A percentile compares a stretch with the other conserved stretches of the same genome.
phyloP scores from a whole-genome alignment of 2,113 vertebrate species.

The Cynoglossus semilaevis region DNA sequence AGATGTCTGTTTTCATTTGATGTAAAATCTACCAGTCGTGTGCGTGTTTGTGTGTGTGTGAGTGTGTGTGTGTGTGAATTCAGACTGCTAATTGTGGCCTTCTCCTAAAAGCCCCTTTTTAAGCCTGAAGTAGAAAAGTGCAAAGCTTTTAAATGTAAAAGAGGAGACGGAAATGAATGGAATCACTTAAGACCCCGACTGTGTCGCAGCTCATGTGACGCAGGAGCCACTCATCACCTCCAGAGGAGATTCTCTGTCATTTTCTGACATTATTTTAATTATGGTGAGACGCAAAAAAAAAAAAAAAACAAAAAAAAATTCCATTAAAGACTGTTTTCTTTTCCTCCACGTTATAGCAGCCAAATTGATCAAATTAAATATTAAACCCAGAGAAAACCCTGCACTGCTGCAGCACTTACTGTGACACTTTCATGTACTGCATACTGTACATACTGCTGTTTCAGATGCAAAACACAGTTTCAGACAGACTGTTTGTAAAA shows the following conservation, averaged over 20 bases:
- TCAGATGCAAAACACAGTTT: too few species aligned
- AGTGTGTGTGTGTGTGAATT: constrained; percentile 42
- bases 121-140: constrained; percentile 38
- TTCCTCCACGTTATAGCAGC: too few species aligned
- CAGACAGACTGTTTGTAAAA: too few species aligned
- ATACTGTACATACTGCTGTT: too few species aligned
- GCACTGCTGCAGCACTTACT: too few species aligned
- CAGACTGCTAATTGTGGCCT: constrained; percentile 54
- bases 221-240: not conserved
- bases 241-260: constrained; percentile 13
- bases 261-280: not conserved
- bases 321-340: too few species aligned
- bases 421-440: too few species aligned
- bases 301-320: too few species aligned
- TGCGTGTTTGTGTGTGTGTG: not conserved
- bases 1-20: constrained; percentile 65
- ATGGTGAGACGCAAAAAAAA: too few species aligned
- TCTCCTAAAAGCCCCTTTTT: constrained; percentile 59
- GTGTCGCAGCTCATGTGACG: constrained; percentile 28
- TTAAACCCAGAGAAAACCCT: too few species aligned
- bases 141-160: constrained; percentile 30
- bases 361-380: too few species aligned
- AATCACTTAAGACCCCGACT: constrained; percentile 40
- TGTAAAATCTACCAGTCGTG: constrained; percentile 42
- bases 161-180: constrained; percentile 33